Percentiles rank a stretch among this genome's conserved stretches.
phyloP scores from a whole-genome alignment of 2,797 vertebrate genomes.

The Molossus alvarezi region DNA sequence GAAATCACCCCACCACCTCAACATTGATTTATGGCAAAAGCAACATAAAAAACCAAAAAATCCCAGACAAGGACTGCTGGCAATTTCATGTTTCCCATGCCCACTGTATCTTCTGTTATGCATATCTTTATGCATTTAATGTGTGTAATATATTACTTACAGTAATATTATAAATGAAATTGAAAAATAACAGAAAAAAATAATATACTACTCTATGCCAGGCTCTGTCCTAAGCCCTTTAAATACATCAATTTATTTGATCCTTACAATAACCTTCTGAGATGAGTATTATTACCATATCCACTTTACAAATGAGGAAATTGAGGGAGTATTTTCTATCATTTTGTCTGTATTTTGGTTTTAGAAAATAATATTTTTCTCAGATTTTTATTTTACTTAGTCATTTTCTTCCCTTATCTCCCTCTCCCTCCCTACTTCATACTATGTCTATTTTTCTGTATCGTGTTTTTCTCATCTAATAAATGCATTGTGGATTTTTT shows the following conservation, averaged over 20 bases:
- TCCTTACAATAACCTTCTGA: neutral
- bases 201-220: neutral
- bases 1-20: neutral
- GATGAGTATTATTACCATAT: neutral
- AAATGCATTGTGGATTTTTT: neutral
- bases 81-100: neutral
- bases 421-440: neutral
- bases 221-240: neutral
- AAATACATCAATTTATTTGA: neutral
- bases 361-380: conserved; percentile 37
- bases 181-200: neutral
- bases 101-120: neutral
- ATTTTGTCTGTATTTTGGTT: neutral
- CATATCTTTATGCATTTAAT: neutral
- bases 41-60: neutral
- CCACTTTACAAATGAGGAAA: neutral
- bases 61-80: neutral
- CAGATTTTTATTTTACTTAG: neutral
- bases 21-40: neutral
- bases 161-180: neutral
- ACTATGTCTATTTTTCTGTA: neutral
- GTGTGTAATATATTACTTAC: neutral
- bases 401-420: neutral
- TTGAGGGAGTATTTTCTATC: neutral
- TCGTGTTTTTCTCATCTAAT: neutral